phyloP scores from a whole-genome alignment of 2,888 invertebrate genomes.

The Aleiodes alternator region DNA sequence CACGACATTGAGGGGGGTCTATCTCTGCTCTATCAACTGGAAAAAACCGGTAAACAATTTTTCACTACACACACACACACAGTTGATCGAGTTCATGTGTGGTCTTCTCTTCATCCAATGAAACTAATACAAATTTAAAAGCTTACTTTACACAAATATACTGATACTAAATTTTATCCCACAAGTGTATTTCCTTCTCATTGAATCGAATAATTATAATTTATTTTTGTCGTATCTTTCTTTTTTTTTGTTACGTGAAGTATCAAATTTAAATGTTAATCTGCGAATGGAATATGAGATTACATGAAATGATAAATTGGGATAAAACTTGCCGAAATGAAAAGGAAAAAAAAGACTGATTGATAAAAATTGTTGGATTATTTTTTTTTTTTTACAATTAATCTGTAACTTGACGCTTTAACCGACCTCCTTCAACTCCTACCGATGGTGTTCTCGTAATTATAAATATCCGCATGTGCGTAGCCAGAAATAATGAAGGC shows the following conservation, averaged over 20 bases:
- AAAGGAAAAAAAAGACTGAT: neutral
- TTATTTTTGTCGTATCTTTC: neutral
- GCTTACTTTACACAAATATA: neutral
- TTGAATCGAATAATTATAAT: slow-evolving; percentile 1
- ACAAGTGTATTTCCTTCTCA: slow-evolving; percentile 17
- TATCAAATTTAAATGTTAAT: no score
- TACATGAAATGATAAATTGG: neutral
- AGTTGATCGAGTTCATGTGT: slow-evolving; percentile 26
- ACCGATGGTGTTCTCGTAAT: slow-evolving; percentile 39
- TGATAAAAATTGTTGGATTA: no score
- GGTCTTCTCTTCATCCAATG: neutral
- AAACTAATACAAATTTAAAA: neutral
- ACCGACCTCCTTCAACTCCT: slow-evolving; percentile 12
- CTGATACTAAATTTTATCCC: slow-evolving; percentile 7
- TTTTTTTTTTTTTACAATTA: neutral
- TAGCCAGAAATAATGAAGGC: slow-evolving; percentile 58
- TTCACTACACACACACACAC: neutral
- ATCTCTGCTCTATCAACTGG: slow-evolving; percentile 32
- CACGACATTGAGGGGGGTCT: slow-evolving; percentile 1
- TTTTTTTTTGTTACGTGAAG: neutral
- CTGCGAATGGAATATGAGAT: no score
- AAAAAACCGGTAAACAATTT: slow-evolving; percentile 43
- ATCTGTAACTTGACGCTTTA: slow-evolving; percentile 23
- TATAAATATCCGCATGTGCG: slow-evolving; percentile 55
- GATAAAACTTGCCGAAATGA: neutral